Base-by-base conservation (phyloP, 2,797 vertebrate species). In the Lophius americanus region DNA sequence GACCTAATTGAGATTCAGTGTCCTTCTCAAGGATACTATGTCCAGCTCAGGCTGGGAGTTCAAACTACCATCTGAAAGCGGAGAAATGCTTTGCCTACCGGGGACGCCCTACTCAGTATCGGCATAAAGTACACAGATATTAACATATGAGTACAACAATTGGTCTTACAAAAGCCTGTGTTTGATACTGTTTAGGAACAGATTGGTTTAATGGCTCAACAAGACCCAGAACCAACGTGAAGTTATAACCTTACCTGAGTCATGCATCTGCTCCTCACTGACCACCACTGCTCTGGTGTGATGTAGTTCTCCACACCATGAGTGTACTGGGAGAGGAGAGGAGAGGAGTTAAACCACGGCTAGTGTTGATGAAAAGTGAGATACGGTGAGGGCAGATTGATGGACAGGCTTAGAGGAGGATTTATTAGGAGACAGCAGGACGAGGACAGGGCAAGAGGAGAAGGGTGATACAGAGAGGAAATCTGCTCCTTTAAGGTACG, bases 271-370 rank as follows among this genome's bases (percentile, higher is more conserved):
- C 62, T 81, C 71, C 71, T 85, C 13, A 55, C 82, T 12, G 75
- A 80, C n/a, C 67, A 37, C 88, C 88, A 91, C 81, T 90, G 90
- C 71, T 91, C 89, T 4, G 88, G 85, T 57, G 86, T 90, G 35
- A 92, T 85, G 86, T 91, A 93, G 86, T 88, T 92, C 66, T 90
- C 83, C 36, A 58, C 65, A 33, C 39, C 60, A 32, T 76, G 81
- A 59, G 44, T 46, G 74, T 77, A 78, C 89, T 88, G 74, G 10
- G 46, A 35, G 65, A 52, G 54, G 53, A 76, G 65, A 75, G 36
- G 23, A 46, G 41, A 66, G 13, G 50, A 4, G n/a, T 50, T 63
- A 44, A 37, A 11, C 32, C 32, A 5, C n/a, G 32, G 51, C 75
- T 62, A 66, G 75, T 52, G 73, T 47, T 60, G 3, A 3, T 3